Conservation (phyloP, 2,113 vertebrate genomes). For the Amblyopsis rosae region DNA sequence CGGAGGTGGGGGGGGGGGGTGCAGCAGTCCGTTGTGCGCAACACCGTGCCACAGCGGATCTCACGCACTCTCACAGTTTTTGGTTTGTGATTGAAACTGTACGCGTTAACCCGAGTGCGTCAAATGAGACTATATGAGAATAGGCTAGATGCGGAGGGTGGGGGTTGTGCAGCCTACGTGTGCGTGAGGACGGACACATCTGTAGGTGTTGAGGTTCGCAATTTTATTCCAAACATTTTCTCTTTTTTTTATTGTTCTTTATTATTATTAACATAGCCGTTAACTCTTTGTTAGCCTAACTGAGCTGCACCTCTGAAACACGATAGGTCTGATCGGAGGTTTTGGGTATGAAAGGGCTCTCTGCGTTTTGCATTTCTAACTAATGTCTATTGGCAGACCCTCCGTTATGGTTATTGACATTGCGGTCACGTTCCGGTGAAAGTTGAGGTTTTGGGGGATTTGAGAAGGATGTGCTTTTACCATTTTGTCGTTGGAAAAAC, state of each 20-base stretch:
- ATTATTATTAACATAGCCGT: not conserved
- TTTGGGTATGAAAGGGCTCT: constrained; percentile 68
- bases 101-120: constrained; percentile 14
- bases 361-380: constrained; percentile 63
- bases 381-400: constrained; percentile 55
- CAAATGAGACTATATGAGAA: not conserved
- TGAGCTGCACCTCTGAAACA: constrained; percentile 10
- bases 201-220: not conserved
- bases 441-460: constrained; percentile 72
- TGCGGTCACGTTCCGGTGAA: constrained; percentile 76
- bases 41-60: constrained; percentile 29
- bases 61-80: constrained; percentile 58
- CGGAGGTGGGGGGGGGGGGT: constrained; percentile 36
- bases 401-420: constrained; percentile 66
- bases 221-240: constrained; percentile 8
- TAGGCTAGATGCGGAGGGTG: not conserved
- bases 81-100: constrained; percentile 39
- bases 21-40: constrained; percentile 38
- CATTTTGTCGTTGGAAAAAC: constrained; percentile 3
- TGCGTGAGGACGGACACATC: not conserved
- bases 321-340: constrained; percentile 49
- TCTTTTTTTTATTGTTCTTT: not conserved
- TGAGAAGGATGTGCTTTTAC: constrained; percentile 39
- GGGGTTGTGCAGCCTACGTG: not conserved
- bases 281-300: not conserved